Percentiles rank a stretch among this genome's conserved stretches.
phyloP scores from a whole-genome alignment of 2,888 invertebrate species.

The Aphidoletes aphidimyza region DNA sequence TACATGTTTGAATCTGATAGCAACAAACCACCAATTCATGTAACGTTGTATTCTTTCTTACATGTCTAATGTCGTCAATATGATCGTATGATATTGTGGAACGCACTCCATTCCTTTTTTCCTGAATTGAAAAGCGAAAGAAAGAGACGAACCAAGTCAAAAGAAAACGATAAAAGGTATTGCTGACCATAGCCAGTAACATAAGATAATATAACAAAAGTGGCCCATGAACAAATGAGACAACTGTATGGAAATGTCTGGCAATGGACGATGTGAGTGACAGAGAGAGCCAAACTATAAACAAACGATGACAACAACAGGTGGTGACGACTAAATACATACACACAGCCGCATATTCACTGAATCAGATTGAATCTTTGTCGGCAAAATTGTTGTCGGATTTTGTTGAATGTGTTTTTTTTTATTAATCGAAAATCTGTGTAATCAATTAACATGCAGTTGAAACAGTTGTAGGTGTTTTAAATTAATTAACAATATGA shows the following conservation, averaged over 20 bases:
- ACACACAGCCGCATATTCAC: not conserved
- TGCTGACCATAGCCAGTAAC: not conserved
- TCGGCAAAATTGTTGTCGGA: not conserved
- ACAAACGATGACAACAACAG: slow-evolving; percentile 40
- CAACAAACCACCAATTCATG: not conserved
- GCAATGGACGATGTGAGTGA: not conserved
- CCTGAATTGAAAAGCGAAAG: not conserved
- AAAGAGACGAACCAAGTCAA: slow-evolving; percentile 14
- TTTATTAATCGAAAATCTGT: not conserved
- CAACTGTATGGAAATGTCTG: not conserved
- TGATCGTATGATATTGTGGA: not conserved
- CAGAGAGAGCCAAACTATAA: slow-evolving; percentile 3
- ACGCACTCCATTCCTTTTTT: slow-evolving; percentile 33
- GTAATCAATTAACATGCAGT: not conserved
- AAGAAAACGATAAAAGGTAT: slow-evolving; percentile 13
- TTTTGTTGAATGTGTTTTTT: not conserved
- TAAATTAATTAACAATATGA: slow-evolving; percentile 57
- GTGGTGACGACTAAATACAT: not conserved
- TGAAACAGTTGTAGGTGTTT: not conserved
- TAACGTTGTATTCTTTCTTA: not conserved
- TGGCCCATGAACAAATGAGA: not conserved
- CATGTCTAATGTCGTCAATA: slow-evolving; percentile 9
- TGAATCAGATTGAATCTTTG: not conserved
- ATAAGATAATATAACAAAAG: slow-evolving; percentile 21
- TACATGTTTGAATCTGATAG: not conserved